phyloP scores from a whole-genome alignment of 2,888 invertebrate genomes.

The Sphaerophoria taeniata region DNA sequence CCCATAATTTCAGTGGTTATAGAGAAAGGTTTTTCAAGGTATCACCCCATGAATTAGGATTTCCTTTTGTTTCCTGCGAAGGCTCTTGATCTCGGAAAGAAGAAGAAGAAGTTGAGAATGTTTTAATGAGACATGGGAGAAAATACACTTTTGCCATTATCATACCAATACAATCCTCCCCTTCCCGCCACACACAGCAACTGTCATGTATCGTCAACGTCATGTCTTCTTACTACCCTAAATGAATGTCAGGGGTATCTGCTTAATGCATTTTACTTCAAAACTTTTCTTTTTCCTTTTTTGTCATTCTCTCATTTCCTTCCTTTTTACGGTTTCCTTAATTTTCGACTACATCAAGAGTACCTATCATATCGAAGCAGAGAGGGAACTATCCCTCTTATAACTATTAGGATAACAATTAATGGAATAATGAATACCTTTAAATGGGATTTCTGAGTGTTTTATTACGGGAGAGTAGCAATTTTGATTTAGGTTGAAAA shows the following conservation, averaged over 20 bases:
- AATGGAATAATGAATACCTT: conserved; percentile 58
- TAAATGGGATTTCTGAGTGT: conserved; percentile 43
- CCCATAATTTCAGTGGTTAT: background rate
- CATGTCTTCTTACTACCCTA: conserved; percentile 4
- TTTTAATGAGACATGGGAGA: conserved; percentile 52
- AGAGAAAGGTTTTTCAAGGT: background rate
- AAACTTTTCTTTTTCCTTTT: conserved; percentile 16
- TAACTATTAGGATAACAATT: conserved; percentile 71
- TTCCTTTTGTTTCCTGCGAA: conserved; percentile 8
- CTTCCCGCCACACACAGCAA: no score
- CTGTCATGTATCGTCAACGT: no score
- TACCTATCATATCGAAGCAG: no score
- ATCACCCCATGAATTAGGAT: background rate
- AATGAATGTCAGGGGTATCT: conserved; percentile 47
- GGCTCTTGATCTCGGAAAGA: background rate
- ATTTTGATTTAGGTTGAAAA: conserved; percentile 1
- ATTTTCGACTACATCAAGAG: background rate
- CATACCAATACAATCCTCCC: background rate
- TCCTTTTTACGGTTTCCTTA: conserved; percentile 28
- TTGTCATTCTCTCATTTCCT: background rate
- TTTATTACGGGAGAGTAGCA: conserved; percentile 36
- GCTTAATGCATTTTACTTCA: conserved; percentile 58
- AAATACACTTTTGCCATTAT: background rate
- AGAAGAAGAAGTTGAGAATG: conserved; percentile 29
- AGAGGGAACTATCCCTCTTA: background rate